Evolutionary conservation across 2,888 invertebrate species (phyloP), one percentile per base, ranked within the genome.

Genomic region (Meandrusa payeni): DNA sequence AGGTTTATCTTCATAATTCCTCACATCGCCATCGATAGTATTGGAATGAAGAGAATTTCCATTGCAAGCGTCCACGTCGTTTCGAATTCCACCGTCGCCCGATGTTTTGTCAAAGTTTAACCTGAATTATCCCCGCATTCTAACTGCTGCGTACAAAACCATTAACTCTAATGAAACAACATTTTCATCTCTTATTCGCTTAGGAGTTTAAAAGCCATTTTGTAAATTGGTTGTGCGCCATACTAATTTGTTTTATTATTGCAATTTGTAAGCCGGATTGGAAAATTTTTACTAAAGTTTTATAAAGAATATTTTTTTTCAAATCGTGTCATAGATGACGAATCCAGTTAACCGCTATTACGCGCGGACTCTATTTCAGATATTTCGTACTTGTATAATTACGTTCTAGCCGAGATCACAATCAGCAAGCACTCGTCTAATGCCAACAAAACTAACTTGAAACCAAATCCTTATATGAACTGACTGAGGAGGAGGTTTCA

Each of bases 41-140:
- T 43, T 37, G 50, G 45, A 52, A 50, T 52, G 42, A 50, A 41
- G 47, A 48, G 40, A 48, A 36, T 41, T 47, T 45, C 41, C 47
- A 46, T 37, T 45, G 41, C 39, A 22, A 27, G 9, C 10, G 31
- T 15, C 29, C 10, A 31, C 28, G 27, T 33, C 39, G 26, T 39
- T 39, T 32, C 24, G 6, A 23, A 42, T 37, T 37, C 42, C 42
- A 19, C 12, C 22, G 12, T 10, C 10, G 29, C 17, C 6, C 28
- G 6, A 12, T 24, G 36, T 37, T 42, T 31, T 28, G 29, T 42
- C 31, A 31, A 42, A 46, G 31, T 46, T 40, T 11, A 36, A 36
- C 31, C 29, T 36, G 36, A 46, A 31, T 40, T 36, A 38, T 15
- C 19, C 19, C 10, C 23, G 38, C 29, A 19, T 31, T 31, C 24